Conservation (phyloP, 1,140 invertebrate genomes). For the Philaenus spumarius region DNA sequence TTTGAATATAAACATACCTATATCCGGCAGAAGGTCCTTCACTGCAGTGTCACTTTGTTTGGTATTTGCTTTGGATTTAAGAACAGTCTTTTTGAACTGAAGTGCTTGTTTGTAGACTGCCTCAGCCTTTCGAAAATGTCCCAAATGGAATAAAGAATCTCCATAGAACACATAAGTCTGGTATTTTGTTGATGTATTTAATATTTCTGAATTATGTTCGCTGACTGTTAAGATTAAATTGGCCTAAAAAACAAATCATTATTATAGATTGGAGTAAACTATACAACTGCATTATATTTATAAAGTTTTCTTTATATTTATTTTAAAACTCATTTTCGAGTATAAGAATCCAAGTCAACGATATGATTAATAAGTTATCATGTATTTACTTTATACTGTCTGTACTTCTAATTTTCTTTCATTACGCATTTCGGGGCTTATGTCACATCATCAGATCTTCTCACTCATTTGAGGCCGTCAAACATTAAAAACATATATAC, state of each 20-base stretch:
- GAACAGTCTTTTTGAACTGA: constrained; percentile 57
- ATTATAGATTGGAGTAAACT: too few species aligned
- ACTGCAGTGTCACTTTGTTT: constrained; percentile 42
- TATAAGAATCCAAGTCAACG: too few species aligned
- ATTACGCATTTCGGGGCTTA: too few species aligned
- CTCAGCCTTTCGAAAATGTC: constrained; percentile 61
- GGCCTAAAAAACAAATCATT: constrained; percentile 45
- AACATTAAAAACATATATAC: too few species aligned
- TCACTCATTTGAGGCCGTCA: too few species aligned
- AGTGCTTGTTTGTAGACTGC: constrained; percentile 58
- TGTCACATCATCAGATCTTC: too few species aligned
- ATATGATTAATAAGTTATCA: too few species aligned
- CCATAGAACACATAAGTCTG: constrained; percentile 59
- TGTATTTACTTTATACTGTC: too few species aligned
- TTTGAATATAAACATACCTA: constrained; percentile 32
- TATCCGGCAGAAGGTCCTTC: constrained; percentile 46
- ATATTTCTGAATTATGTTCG: constrained; percentile 54
- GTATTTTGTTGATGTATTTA: constrained; percentile 50
- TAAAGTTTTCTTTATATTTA: too few species aligned
- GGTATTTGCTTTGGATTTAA: constrained; percentile 49
- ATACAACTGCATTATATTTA: too few species aligned
- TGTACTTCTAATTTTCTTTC: too few species aligned
- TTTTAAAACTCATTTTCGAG: too few species aligned
- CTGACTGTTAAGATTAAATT: constrained; percentile 55
- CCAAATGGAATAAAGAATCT: constrained; percentile 56